Evolutionary conservation across 2,888 invertebrate genomes (phyloP).

Genomic region (Drosophila ochracea): DNA sequence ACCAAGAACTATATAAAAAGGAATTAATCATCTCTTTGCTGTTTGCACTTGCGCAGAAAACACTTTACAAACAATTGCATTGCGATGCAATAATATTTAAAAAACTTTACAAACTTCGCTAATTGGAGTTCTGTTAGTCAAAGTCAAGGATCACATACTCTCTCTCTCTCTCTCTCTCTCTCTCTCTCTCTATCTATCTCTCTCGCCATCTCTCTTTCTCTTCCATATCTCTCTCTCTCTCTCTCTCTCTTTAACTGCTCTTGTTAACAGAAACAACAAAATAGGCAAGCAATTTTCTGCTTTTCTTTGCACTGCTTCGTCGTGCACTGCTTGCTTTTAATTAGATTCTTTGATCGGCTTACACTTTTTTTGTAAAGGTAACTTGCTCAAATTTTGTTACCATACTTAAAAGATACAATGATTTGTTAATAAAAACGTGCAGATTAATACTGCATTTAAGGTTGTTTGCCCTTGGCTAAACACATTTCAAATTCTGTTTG

Average conservation of each 20-base stretch:
- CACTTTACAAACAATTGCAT: not conserved
- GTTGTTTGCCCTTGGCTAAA: not conserved
- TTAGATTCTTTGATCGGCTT: not conserved
- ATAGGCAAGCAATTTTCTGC: not conserved
- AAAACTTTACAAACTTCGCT: not conserved
- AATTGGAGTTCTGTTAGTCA: no score
- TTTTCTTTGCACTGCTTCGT: not conserved
- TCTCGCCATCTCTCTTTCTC: not conserved
- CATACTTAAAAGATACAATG: rapidly evolving
- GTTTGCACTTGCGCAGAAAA: not conserved
- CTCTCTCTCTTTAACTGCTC: not conserved
- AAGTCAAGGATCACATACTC: no score
- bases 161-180: not conserved
- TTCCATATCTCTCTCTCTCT: no score
- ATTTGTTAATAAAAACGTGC: not conserved
- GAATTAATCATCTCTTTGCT: not conserved
- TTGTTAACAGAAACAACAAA: not conserved
- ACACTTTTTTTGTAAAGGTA: not conserved
- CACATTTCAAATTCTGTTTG: not conserved
- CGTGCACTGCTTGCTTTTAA: not conserved
- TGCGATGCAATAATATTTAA: no score
- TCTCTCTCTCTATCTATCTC: no score
- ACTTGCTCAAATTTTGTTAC: not conserved
- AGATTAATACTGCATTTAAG: not conserved
- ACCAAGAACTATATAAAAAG: not conserved